Evolutionary conservation across 92 coral and sea anemone species (phyloP), one percentile per base, ranked within the genome.

Genomic region (Palythoa heliodiscus): DNA sequence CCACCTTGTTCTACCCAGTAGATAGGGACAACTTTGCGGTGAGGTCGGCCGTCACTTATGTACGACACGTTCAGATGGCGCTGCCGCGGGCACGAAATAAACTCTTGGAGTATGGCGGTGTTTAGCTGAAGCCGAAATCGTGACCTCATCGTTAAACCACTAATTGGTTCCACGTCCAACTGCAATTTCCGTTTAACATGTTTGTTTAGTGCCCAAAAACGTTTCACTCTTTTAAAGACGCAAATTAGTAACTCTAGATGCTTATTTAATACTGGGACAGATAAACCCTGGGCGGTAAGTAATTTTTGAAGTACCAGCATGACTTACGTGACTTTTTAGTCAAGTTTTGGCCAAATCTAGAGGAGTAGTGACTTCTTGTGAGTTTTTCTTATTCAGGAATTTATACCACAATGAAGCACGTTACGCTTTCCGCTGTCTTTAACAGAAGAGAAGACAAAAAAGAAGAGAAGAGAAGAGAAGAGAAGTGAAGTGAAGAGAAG

Each of bases 91-190:
- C 86, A 82, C 22, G 81, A 67, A n/a, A 93, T 83, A 5, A 75
- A 70, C 54, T 80, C 67, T 16, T 61, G 61, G 63, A 89, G 89
- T 50, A 93, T 77, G 7, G 89, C 87, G n/a, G 87, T 84, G 85
- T 95, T 97, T 58, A 95, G 12, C 82, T 97, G 99, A 71, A 91
- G 14, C 77, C 98, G 92, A 61, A 88, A 80, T 71, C 87, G 87
- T n/a, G 89, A 86, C 5, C 86, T 86, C 93, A 93, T 84, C 11
- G 93, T 89, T 2, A 71, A 37, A 29, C 99, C 99, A 0, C 94
- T 91, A 29, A 94, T 80, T 1, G 99, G 97, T 67, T 97, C 99
- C 19, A 97, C 84, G 66, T 92, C 98, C 24, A 88, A n/a, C 98
- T 96, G 43, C 14, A 60, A 76, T 13, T 75, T 75, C 13, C n/a